phyloP scores from a whole-genome alignment of 2,888 invertebrate genomes.

The Encarsia formosa region DNA sequence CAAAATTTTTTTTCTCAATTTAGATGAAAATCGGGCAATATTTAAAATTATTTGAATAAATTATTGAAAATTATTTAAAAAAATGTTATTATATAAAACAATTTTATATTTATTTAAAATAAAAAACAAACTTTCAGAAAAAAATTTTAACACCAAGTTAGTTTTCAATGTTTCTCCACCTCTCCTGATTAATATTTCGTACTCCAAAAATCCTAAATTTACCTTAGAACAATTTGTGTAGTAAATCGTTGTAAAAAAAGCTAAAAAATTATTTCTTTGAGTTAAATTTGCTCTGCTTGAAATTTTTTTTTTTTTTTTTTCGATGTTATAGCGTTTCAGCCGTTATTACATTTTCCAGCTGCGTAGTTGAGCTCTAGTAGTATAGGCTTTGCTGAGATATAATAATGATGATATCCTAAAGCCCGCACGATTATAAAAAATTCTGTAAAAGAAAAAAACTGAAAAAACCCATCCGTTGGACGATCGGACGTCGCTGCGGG shows the following conservation, averaged over 20 bases:
- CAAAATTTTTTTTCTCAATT: background rate
- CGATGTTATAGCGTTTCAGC: too few species aligned
- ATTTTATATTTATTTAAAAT: background rate
- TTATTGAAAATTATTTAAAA: background rate
- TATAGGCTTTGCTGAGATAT: too few species aligned
- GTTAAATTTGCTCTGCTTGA: too few species aligned
- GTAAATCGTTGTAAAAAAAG: constrained; percentile 10
- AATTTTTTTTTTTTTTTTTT: too few species aligned
- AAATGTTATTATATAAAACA: background rate
- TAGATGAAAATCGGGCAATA: too few species aligned
- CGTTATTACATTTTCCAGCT: too few species aligned
- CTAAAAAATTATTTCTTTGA: too few species aligned
- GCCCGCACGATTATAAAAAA: constrained; percentile 39
- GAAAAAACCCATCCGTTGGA: constrained; percentile 38
- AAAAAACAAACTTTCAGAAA: background rate
- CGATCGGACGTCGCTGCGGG: constrained; percentile 43
- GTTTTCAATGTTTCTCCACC: constrained; percentile 14
- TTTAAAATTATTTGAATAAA: background rate
- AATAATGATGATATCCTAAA: too few species aligned
- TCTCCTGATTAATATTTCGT: background rate
- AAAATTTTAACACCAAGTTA: too few species aligned
- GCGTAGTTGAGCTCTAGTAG: too few species aligned
- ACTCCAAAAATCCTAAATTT: too few species aligned
- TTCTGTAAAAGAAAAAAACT: constrained; percentile 15
- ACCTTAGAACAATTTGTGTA: too few species aligned